Evolutionary conservation across 2,113 vertebrate genomes (phyloP).

Genomic region (Oxygymnocypris stewartii): DNA sequence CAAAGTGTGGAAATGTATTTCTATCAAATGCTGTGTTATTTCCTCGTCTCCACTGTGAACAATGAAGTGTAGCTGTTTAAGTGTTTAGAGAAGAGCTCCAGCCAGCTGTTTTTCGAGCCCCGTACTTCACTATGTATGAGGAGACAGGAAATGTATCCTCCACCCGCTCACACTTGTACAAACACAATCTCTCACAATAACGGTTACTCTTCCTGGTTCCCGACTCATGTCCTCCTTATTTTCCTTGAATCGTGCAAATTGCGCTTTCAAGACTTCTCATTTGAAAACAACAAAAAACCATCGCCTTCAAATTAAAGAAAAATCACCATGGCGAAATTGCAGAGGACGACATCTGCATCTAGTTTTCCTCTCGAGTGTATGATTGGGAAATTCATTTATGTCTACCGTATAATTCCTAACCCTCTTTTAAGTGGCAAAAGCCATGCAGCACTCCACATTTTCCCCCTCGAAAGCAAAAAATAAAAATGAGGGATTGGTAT

Average conservation of each 20-base stretch:
- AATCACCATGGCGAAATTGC: slow-evolving; percentile 81
- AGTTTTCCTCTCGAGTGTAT: slow-evolving; percentile 90
- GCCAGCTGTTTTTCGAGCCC: slow-evolving; percentile 53
- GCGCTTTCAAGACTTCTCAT: slow-evolving; percentile 79
- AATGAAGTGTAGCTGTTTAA: slow-evolving; percentile 53
- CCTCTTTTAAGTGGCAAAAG: slow-evolving; percentile 91
- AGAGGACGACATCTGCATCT: slow-evolving; percentile 89
- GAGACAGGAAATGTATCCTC: slow-evolving; percentile 58
- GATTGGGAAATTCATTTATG: slow-evolving; percentile 97
- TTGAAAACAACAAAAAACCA: slow-evolving; percentile 81
- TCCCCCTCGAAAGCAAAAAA: slow-evolving; percentile 79
- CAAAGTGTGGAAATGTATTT: slow-evolving; percentile 1
- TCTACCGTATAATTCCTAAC: slow-evolving; percentile 91
- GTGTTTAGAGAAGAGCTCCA: slow-evolving; percentile 54
- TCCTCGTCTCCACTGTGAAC: slow-evolving; percentile 42
- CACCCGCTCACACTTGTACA: slow-evolving; percentile 49
- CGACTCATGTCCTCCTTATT: slow-evolving; percentile 67
- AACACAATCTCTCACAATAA: slow-evolving; percentile 41
- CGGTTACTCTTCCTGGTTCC: slow-evolving; percentile 49
- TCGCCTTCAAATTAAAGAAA: slow-evolving; percentile 83
- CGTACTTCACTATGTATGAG: slow-evolving; percentile 52
- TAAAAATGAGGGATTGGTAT: slow-evolving; percentile 69
- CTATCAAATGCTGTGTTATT: slow-evolving; percentile 27
- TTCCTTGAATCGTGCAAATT: slow-evolving; percentile 78
- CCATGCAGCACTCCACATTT: slow-evolving; percentile 82